Evolutionary conservation across 2,797 vertebrate species (phyloP).

Genomic region (Micromesistius poutassou): DNA sequence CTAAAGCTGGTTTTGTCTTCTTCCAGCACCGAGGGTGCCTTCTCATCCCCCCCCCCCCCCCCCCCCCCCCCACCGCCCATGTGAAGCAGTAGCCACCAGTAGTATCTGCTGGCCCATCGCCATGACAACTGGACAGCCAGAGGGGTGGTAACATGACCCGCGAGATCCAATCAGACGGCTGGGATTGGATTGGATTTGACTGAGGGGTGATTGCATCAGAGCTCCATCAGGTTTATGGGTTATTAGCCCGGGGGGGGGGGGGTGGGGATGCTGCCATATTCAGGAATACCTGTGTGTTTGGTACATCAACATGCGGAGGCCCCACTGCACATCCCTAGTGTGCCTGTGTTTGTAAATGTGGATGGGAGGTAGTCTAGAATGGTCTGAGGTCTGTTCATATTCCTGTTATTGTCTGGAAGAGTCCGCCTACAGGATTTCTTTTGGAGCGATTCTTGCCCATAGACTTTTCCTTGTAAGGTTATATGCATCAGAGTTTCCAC

Average conservation of each 20-base stretch:
- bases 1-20: no score
- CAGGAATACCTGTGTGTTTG: neutral
- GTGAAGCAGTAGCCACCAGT: slow-evolving; percentile 1
- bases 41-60: neutral
- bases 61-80: neutral
- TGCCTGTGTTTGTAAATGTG: neutral
- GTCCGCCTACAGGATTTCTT: neutral
- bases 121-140: slow-evolving; percentile 61
- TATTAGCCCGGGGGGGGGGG: slow-evolving; percentile 55
- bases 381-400: neutral
- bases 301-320: no score
- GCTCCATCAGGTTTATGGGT: slow-evolving; percentile 61
- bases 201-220: slow-evolving; percentile 65
- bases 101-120: slow-evolving; percentile 44
- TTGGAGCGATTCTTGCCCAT: neutral
- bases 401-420: neutral
- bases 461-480: neutral
- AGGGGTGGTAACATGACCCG: slow-evolving; percentile 59
- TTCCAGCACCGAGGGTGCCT: no score
- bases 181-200: slow-evolving; percentile 63
- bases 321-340: neutral
- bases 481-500: neutral
- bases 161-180: slow-evolving; percentile 63
- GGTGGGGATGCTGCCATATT: neutral
- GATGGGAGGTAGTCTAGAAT: neutral